Conservation (phyloP, 2,113 vertebrate genomes). For the Polyodon spathula region DNA sequence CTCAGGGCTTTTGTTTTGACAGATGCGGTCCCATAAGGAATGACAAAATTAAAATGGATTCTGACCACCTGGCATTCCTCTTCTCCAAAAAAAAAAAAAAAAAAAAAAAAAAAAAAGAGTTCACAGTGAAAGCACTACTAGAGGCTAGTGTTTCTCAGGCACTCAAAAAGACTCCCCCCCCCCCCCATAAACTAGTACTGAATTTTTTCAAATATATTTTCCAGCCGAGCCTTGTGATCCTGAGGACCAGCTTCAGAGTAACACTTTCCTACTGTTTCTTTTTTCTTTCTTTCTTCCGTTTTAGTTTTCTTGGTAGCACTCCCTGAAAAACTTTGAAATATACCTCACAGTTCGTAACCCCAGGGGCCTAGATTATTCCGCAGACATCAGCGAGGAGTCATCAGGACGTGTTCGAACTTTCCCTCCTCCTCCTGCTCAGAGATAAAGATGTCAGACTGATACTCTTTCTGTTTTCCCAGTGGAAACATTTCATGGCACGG, state of each 20-base stretch:
- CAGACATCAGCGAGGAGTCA: constrained; percentile 45
- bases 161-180: constrained; percentile 33
- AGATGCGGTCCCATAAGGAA: neutral
- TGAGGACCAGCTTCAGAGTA: constrained; percentile 47
- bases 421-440: constrained; percentile 39
- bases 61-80: neutral
- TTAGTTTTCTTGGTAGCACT: constrained; percentile 35
- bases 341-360: constrained; percentile 41
- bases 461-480: constrained; percentile 54
- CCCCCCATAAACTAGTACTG: constrained; percentile 26
- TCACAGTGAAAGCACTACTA: constrained; percentile 22
- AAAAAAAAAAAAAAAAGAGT: constrained; percentile 10
- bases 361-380: constrained; percentile 44
- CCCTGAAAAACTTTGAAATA: constrained; percentile 44
- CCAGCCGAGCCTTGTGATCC: constrained; percentile 77
- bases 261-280: constrained; percentile 33
- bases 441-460: constrained; percentile 51
- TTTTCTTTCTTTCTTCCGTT: constrained; percentile 32
- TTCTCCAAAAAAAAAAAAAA: too few species aligned
- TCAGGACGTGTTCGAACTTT: constrained; percentile 51
- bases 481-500: constrained; percentile 56
- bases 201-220: constrained; percentile 37
- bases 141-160: constrained; percentile 33
- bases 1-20: neutral
- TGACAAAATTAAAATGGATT: constrained; percentile 21